These are phyloP conservation scores for Anseranas semipalmata DNA, from an alignment of 2,113 vertebrate species.

Conservation along the genomic window DNA sequence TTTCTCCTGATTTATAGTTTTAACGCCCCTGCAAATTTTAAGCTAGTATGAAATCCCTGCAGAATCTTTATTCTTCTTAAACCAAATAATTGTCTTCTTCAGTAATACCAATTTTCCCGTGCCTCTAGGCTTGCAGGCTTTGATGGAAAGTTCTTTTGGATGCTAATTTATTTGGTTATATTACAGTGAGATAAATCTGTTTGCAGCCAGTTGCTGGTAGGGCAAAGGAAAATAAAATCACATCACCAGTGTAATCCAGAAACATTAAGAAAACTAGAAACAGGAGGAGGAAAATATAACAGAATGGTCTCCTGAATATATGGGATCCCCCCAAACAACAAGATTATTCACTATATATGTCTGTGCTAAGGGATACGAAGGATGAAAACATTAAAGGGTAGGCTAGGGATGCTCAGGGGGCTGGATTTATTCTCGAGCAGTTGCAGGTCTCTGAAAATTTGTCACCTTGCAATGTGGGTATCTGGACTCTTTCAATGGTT, in stretches of 20 bases:
- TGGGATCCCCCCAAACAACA: not conserved
- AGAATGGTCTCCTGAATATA: not conserved
- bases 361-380: not conserved
- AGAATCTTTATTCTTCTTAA: constrained; percentile 58
- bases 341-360: not conserved
- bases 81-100: constrained; percentile 67
- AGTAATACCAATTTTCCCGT: constrained; percentile 48
- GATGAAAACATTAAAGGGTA: not conserved
- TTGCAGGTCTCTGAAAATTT: not conserved
- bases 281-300: not conserved
- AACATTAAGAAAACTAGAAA: not conserved
- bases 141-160: constrained; percentile 34
- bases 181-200: constrained; percentile 6
- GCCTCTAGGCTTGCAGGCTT: constrained; percentile 42
- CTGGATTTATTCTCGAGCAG: not conserved
- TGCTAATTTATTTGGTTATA: constrained; percentile 65
- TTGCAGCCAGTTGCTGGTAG: not conserved
- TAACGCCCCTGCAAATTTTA: constrained; percentile 12
- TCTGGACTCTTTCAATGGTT: not conserved
- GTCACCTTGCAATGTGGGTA: not conserved
- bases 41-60: constrained; percentile 40
- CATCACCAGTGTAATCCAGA: not conserved
- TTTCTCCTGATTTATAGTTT: constrained; percentile 33
- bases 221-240: not conserved
- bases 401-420: not conserved